A percentile compares a stretch with the other conserved stretches of the same genome.
Conservation (phyloP, 2,888 invertebrate species). For the Hartigia nigra region DNA sequence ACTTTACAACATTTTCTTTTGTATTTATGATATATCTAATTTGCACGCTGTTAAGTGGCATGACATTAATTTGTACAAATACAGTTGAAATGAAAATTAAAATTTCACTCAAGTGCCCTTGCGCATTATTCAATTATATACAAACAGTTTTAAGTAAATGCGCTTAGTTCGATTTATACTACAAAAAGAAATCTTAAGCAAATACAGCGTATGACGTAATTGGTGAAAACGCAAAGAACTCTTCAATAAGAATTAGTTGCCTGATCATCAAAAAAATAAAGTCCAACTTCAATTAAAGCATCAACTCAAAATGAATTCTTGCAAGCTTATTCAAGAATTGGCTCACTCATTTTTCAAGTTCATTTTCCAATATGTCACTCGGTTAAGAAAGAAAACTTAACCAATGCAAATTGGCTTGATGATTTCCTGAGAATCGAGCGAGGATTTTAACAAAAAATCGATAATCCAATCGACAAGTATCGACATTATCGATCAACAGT, state of each 20-base stretch:
- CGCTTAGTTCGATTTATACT: neutral
- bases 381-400: neutral
- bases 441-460: neutral
- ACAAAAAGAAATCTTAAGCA: neutral
- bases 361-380: neutral
- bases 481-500: neutral
- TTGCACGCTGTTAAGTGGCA: neutral
- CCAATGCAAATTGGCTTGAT: neutral
- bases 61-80: neutral
- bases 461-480: neutral
- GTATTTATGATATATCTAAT: neutral
- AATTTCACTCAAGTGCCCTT: neutral
- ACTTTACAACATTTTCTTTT: neutral
- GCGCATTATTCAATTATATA: neutral
- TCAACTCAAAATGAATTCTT: neutral
- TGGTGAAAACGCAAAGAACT: neutral
- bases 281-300: neutral
- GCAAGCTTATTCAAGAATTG: neutral
- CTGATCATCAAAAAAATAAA: neutral
- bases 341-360: neutral
- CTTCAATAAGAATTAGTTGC: neutral
- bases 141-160: neutral
- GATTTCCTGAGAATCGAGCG: neutral
- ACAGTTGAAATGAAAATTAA: neutral
- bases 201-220: neutral